Evolutionary conservation across 2,888 invertebrate genomes (phyloP).

Genomic region (Lepidocyrtinus sp.): DNA sequence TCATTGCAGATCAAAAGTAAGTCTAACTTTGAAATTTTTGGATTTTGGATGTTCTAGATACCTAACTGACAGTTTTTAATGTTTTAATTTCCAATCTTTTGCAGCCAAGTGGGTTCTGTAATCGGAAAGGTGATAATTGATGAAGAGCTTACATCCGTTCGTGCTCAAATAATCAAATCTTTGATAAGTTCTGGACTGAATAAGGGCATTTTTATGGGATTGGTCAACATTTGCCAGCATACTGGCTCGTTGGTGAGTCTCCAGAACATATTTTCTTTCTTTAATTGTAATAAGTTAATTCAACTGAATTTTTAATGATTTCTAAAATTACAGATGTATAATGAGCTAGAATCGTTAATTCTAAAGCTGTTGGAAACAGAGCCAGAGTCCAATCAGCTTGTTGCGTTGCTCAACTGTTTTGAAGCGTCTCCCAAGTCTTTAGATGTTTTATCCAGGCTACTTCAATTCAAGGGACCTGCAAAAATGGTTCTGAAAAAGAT

Average conservation of each 20-base stretch:
- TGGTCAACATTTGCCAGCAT: constrained; percentile 54
- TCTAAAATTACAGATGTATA: constrained; percentile 53
- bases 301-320: constrained; percentile 17
- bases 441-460: constrained; percentile 51
- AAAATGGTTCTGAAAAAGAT: constrained; percentile 61
- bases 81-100: constrained; percentile 9
- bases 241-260: constrained; percentile 40
- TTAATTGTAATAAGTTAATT: too few relatives aligned
- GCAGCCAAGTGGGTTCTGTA: constrained; percentile 51
- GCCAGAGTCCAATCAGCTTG: constrained; percentile 56
- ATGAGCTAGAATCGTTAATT: constrained; percentile 52
- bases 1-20: constrained; percentile 65
- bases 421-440: constrained; percentile 59
- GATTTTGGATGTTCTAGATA: not conserved
- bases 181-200: constrained; percentile 37
- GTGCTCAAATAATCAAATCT: constrained; percentile 47
- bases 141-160: constrained; percentile 33
- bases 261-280: too few relatives aligned
- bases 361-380: constrained; percentile 51
- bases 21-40: constrained; percentile 29
- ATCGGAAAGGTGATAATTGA: constrained; percentile 41
- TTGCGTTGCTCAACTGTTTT: constrained; percentile 61
- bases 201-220: constrained; percentile 36
- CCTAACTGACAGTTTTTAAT: not conserved
- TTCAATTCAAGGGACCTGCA: constrained; percentile 52